Base-by-base conservation (phyloP, 1,140 invertebrate species). In the Pseudomyrmex concolor region DNA sequence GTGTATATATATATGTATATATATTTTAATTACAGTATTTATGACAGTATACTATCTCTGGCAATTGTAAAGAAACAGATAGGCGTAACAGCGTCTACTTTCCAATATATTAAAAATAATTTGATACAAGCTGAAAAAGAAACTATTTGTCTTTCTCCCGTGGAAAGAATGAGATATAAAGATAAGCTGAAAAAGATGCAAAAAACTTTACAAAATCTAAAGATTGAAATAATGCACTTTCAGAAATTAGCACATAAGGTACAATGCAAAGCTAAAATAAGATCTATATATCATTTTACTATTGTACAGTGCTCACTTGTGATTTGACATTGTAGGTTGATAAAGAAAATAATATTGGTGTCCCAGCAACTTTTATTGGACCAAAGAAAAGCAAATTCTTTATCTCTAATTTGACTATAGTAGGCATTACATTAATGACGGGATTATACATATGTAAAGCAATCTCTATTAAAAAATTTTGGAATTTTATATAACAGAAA, bases 51-150 rank as follows among this genome's bases (percentile, higher is more conserved):
- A 50, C 1, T 86, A 10, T 84, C 87, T 54, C 74, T 94, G 15
- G 90, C 89, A 22, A 92, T 87, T 76, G 50, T 86, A 13, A 86
- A 90, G 0, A 91, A 89, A 48, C 92, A 93, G 45, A 87, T 92
- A 67, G 50, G 78, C 8, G 68, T 94, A 0, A 93, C 93, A 67
- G 89, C 89, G 55, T 90, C 93, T 1, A 92, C 91, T 89, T 92
- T 93, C 45, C 72, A 85, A 25, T 93, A 88, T 25, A 89, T 94
- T 15, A 89, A 67, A 67, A 89, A 89, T 43, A 86, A 68, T 86
- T 74, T 93, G 2, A 19, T 77, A 7, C 84, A 89, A 73, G 54
- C 55, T 19, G 67, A 81, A 71, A 72, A 68, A 2, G 63, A 87
- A 45, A 76, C 86, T 72, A 57, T 88, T 2, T 2, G 64, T 13